Evolutionary conservation across 2,888 invertebrate species (phyloP), one percentile per base, ranked within the genome.

Genomic region (Caenorhabditis sp.): DNA sequence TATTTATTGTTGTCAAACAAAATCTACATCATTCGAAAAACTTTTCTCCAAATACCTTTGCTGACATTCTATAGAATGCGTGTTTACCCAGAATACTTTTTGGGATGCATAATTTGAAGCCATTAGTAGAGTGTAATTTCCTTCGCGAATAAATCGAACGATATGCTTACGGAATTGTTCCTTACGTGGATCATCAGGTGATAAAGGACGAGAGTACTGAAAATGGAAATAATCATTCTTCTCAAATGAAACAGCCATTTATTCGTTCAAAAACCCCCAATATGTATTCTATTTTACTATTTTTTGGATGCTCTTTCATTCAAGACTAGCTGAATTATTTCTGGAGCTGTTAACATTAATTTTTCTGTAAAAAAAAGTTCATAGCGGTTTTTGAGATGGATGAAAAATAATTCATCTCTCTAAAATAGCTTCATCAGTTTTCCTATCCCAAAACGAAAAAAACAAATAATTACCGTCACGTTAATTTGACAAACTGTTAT

Each of bases 401-500:
- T n/a, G n/a, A n/a, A n/a, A n/a, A n/a, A n/a, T n/a, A n/a, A n/a
- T n/a, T n/a, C n/a, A n/a, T n/a, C n/a, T n/a, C n/a, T n/a, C n/a
- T n/a, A n/a, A n/a, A n/a, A n/a, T n/a, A n/a, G n/a, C n/a, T n/a
- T n/a, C n/a, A n/a, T n/a, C n/a, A n/a, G n/a, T n/a, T n/a, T n/a
- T n/a, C n/a, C n/a, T n/a, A n/a, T n/a, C n/a, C n/a, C n/a, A n/a
- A n/a, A n/a, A n/a, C n/a, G n/a, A n/a, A n/a, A n/a, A n/a, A n/a
- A n/a, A n/a, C n/a, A n/a, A n/a, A n/a, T 21, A n/a, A 7, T 50
- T 52, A 70, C 70, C 59, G 63, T 66, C 43, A 73, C 61, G 25
- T 73, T 73, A 23, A 73, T 69, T 20, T 73, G 73, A 43, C 73
- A 73, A 7, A 73, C 59, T 31, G 65, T 66, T 2, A 73, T 66